A percentile compares a stretch with the other conserved stretches of the same genome.
These are phyloP conservation scores for Neotoma lepida DNA, from an alignment of 2,113 vertebrate species.

Conservation along the genomic window DNA sequence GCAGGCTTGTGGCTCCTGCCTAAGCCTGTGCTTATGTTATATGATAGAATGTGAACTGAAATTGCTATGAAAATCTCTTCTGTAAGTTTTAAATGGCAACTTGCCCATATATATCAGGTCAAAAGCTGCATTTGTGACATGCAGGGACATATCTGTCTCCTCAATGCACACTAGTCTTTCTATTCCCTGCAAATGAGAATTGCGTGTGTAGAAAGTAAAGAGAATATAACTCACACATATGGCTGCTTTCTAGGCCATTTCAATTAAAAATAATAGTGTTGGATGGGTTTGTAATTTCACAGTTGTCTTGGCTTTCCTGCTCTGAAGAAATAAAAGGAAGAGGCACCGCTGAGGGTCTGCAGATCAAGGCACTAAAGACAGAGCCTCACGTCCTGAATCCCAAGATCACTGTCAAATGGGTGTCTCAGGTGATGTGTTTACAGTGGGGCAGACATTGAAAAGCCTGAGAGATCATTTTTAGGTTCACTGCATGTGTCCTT, in stretches of 20 bases:
- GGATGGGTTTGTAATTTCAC: neutral
- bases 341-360: neutral
- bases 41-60: neutral
- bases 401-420: fast-evolving
- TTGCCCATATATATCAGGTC: neutral
- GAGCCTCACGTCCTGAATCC: fast-evolving
- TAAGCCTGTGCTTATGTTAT: neutral
- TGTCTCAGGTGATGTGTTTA: fast-evolving
- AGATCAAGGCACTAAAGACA: neutral
- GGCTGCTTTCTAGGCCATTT: neutral
- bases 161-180: neutral
- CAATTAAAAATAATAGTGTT: neutral
- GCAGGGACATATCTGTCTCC: neutral
- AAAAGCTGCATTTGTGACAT: neutral
- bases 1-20: neutral
- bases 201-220: neutral
- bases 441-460: no score
- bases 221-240: neutral
- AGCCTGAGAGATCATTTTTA: neutral
- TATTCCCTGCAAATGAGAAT: neutral
- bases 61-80: neutral
- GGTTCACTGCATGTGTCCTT: fast-evolving
- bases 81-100: neutral
- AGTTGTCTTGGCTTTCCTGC: neutral
- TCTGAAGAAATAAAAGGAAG: neutral